A percentile compares a stretch with the other conserved stretches of the same genome.
These are phyloP conservation scores for Scartelaos histophorus DNA, from an alignment of 2,113 vertebrate species.

Conservation along the genomic window DNA sequence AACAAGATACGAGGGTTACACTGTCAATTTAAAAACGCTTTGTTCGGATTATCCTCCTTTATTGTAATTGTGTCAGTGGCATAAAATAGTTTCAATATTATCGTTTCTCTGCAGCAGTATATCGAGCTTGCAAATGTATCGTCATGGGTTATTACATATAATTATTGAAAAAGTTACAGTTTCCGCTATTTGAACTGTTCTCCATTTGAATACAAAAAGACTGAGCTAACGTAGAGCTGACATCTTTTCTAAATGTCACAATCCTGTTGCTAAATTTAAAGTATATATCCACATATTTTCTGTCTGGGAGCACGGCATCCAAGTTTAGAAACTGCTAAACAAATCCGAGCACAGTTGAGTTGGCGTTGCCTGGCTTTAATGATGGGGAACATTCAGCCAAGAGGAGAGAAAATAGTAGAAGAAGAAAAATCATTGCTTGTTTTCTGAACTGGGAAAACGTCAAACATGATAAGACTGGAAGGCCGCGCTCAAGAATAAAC, in stretches of 20 bases:
- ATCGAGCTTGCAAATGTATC: too few relatives aligned
- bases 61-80: too few relatives aligned
- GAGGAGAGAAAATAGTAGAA: conserved; percentile 18
- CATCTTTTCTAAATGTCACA: neutral
- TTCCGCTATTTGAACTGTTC: too few relatives aligned
- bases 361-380: conserved; percentile 34
- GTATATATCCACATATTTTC: neutral
- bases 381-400: conserved; percentile 42
- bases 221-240: neutral
- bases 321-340: conserved; percentile 43
- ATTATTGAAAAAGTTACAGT: too few relatives aligned
- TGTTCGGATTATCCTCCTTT: too few relatives aligned
- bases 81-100: too few relatives aligned
- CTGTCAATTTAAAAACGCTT: too few relatives aligned
- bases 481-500: neutral
- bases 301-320: conserved; percentile 7
- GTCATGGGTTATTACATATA: too few relatives aligned
- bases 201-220: too few relatives aligned
- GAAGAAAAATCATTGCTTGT: neutral
- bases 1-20: too few relatives aligned
- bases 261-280: neutral
- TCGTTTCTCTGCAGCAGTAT: too few relatives aligned
- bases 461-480: conserved; percentile 15
- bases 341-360: conserved; percentile 6
- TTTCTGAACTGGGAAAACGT: neutral